Evolutionary conservation across 2,113 vertebrate species (phyloP).

Genomic region (Pseudorectes ferrugineus): DNA sequence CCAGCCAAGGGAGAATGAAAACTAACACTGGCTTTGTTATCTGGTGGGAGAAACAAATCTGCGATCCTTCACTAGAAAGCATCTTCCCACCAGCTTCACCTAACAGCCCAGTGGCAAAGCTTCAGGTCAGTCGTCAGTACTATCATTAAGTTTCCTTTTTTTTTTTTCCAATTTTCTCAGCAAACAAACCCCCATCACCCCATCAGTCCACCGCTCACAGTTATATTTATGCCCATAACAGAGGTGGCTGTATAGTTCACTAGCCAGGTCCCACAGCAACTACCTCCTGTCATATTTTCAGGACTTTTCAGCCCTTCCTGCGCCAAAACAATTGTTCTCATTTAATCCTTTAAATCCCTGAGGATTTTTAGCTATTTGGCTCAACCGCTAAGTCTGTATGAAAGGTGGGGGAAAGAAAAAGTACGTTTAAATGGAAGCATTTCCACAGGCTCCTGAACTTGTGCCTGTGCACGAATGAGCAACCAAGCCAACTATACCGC

Average conservation of each 20-base stretch:
- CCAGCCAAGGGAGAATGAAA: neutral
- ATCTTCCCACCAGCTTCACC: neutral
- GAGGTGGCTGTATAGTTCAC: neutral
- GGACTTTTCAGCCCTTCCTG: neutral
- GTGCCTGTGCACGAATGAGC: neutral
- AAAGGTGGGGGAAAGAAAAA: neutral
- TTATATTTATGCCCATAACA: neutral
- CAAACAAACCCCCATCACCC: neutral
- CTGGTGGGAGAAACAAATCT: neutral
- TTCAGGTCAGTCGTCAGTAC: neutral
- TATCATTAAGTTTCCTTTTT: neutral
- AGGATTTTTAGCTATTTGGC: slow-evolving; percentile 27
- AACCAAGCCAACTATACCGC: neutral
- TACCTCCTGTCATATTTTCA: neutral
- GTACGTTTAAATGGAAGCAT: neutral
- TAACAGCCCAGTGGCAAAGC: neutral
- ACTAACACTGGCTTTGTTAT: neutral
- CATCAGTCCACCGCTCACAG: neutral
- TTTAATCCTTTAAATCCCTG: slow-evolving; percentile 29
- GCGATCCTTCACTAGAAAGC: neutral
- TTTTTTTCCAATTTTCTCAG: neutral
- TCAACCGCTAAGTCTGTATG: neutral
- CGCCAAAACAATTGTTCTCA: neutral
- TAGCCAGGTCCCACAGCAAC: neutral
- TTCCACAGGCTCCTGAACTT: neutral